Conservation (phyloP, 2,797 vertebrate species). For the Spinibarbus caldwelli region DNA sequence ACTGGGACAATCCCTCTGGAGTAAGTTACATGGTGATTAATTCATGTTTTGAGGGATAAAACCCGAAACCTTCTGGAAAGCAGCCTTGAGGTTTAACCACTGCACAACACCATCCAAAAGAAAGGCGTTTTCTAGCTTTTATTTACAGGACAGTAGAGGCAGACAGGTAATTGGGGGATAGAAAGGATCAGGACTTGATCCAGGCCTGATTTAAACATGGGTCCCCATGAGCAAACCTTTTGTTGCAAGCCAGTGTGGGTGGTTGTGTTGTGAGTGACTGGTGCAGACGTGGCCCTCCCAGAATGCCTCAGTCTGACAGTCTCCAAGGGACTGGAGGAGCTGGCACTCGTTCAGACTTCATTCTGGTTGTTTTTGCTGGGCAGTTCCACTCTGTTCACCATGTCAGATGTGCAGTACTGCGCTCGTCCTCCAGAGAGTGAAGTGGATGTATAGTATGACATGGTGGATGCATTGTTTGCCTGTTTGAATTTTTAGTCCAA, state of each 20-base stretch:
- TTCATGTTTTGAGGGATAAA: neutral
- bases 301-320: slow-evolving; percentile 2
- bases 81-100: neutral
- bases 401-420: slow-evolving; percentile 70
- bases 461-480: neutral
- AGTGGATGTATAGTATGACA: slow-evolving; percentile 56
- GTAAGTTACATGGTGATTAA: neutral
- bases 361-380: slow-evolving; percentile 28
- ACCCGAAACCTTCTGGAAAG: neutral
- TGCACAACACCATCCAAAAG: neutral
- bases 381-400: slow-evolving; percentile 72
- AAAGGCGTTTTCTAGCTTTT: neutral
- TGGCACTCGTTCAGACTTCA: slow-evolving; percentile 23
- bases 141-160: neutral
- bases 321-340: neutral
- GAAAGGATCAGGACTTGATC: neutral
- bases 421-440: slow-evolving; percentile 49
- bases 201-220: neutral
- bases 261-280: slow-evolving; percentile 35
- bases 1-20: neutral
- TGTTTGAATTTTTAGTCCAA: slow-evolving; percentile 8
- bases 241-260: neutral
- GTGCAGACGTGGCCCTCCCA: neutral
- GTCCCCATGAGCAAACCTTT: neutral
- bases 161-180: neutral